Conservation (phyloP, 2,113 vertebrate species). For the Cavia aperea region DNA sequence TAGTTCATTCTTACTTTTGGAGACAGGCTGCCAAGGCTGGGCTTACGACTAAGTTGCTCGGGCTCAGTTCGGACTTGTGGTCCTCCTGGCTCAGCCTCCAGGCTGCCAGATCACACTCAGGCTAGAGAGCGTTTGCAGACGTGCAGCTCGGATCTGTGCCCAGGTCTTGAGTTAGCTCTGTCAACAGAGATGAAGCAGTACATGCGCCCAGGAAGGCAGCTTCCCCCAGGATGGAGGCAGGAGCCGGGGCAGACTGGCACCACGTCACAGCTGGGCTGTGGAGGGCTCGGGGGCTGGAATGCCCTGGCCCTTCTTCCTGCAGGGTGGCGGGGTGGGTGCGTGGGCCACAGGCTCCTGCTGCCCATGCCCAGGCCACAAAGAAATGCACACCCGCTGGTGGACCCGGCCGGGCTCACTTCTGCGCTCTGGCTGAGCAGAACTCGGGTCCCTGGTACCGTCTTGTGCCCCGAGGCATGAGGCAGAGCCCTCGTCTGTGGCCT, state of each 20-base stretch:
- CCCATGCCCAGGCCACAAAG: not conserved
- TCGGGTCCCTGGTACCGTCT: rapidly evolving
- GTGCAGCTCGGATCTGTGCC: not conserved
- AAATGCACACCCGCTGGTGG: too few relatives aligned
- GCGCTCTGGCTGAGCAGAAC: too few relatives aligned
- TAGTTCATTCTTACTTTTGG: not conserved
- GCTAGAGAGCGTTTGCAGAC: too few relatives aligned
- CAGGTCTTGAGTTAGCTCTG: not conserved
- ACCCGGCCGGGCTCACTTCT: too few relatives aligned
- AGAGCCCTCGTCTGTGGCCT: rapidly evolving
- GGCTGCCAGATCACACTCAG: not conserved
- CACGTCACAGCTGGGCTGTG: not conserved
- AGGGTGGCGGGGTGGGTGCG: not conserved
- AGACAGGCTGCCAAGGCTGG: not conserved
- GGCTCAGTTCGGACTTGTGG: not conserved
- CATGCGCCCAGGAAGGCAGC: rapidly evolving
- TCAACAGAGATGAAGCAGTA: rapidly evolving
- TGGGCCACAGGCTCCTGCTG: not conserved
- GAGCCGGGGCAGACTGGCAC: rapidly evolving
- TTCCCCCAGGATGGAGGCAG: not conserved
- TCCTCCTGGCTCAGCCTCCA: not conserved
- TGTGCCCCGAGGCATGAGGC: not conserved
- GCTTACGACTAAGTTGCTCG: not conserved
- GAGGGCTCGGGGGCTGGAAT: not conserved
- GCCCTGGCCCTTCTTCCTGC: not conserved